phyloP scores from a whole-genome alignment of 2,113 vertebrate genomes.

The Rhynchomys soricoides region DNA sequence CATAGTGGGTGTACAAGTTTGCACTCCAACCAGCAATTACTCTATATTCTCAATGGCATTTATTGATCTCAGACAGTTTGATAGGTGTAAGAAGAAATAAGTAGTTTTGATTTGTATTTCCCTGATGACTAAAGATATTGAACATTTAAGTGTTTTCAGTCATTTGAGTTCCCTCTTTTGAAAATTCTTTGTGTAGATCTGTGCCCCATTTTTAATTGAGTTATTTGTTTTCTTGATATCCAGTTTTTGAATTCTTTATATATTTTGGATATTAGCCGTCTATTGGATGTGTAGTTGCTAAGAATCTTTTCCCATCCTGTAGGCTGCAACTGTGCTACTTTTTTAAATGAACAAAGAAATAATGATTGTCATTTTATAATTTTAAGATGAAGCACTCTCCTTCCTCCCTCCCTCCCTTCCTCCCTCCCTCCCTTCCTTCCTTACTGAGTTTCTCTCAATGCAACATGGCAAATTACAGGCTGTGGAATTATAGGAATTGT shows the following conservation, averaged over 20 bases:
- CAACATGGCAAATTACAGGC: neutral
- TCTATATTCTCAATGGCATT: neutral
- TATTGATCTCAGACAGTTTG: neutral
- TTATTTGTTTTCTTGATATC: neutral
- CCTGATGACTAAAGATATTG: neutral
- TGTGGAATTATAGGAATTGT: neutral
- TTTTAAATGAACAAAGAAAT: constrained; percentile 53
- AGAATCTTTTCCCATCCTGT: neutral
- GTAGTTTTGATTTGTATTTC: neutral
- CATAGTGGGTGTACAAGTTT: neutral
- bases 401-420: neutral
- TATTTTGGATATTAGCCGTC: neutral
- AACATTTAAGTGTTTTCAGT: neutral
- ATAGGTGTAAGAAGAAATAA: neutral
- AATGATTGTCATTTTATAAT: constrained; percentile 16
- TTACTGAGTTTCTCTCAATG: neutral
- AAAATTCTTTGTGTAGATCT: neutral
- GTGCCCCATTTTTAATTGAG: neutral
- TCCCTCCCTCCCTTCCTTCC: neutral
- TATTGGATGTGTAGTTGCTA: neutral
- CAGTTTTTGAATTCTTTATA: neutral
- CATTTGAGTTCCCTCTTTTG: neutral
- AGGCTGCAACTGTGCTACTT: neutral
- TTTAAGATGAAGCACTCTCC: neutral
- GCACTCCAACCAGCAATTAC: neutral